These are phyloP conservation scores for Morpho deidamia DNA, from an alignment of 2,888 invertebrate genomes.

Conservation along the genomic window DNA sequence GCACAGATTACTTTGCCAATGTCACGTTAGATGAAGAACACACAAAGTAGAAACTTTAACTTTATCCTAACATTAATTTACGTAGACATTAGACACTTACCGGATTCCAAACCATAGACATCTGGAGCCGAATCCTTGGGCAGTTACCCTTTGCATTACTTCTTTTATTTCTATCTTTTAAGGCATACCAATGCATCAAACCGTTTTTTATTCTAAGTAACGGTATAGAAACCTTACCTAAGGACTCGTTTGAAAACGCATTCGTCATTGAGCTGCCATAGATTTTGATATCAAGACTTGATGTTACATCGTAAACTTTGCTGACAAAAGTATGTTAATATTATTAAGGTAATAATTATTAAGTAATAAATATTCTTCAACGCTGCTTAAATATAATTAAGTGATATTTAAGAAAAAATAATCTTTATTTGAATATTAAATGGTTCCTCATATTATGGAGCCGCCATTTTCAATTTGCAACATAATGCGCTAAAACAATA, in stretches of 20 bases:
- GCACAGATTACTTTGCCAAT: no score
- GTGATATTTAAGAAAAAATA: no score
- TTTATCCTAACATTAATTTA: no score
- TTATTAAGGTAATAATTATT: no score
- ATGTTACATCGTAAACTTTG: constrained; percentile 59
- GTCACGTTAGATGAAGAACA: no score
- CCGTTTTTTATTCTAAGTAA: constrained; percentile 50
- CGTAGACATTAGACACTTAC: constrained; percentile 37
- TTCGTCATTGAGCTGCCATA: constrained; percentile 45
- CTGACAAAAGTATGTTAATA: constrained; percentile 33
- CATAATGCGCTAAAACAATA: no score
- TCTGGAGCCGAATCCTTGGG: constrained; percentile 56
- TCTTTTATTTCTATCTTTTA: constrained; percentile 53
- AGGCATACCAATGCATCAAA: constrained; percentile 54
- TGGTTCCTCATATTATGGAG: no score
- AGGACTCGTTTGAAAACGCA: constrained; percentile 39
- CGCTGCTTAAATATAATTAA: no score
- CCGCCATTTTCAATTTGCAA: no score
- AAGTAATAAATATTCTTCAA: no score
- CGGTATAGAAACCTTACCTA: constrained; percentile 60
- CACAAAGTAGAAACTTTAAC: no score
- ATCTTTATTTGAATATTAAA: no score
- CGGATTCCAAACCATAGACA: constrained; percentile 59
- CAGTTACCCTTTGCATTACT: constrained; percentile 56
- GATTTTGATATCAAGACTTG: constrained; percentile 55